Conservation (phyloP, 2,888 invertebrate species). For the Mythimna impura region DNA sequence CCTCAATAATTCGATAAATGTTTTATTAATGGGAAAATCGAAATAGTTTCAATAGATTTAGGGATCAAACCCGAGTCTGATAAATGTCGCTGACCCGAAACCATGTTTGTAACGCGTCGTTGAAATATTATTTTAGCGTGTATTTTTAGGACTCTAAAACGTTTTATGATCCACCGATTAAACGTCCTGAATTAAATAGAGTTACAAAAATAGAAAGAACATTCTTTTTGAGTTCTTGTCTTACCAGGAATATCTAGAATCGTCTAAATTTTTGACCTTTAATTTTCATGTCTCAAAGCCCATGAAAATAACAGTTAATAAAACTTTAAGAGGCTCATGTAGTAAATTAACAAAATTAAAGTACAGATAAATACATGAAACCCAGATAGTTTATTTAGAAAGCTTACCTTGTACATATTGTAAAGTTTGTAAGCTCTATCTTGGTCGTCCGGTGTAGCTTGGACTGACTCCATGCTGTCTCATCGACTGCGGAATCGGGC, state of each 20-base stretch:
- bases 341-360: not conserved
- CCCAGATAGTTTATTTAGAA: not conserved
- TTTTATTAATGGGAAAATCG: slow-evolving; percentile 14
- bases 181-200: slow-evolving; percentile 6
- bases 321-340: not conserved
- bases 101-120: slow-evolving; percentile 39
- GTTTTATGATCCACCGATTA: slow-evolving; percentile 23
- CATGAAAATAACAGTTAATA: not conserved
- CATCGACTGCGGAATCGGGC: slow-evolving; percentile 70
- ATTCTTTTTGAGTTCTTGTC: not conserved
- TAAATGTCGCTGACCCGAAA: slow-evolving; percentile 43
- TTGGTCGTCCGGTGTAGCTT: slow-evolving; percentile 79
- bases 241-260: not conserved
- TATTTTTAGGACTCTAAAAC: slow-evolving; percentile 33
- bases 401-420: slow-evolving; percentile 85
- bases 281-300: not conserved
- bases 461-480: slow-evolving; percentile 83
- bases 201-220: not conserved
- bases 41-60: slow-evolving; percentile 12
- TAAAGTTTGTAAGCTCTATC: slow-evolving; percentile 86
- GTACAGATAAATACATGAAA: not conserved
- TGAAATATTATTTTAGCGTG: slow-evolving; percentile 30
- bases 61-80: slow-evolving; percentile 3
- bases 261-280: not conserved
- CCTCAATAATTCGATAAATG: slow-evolving; percentile 13